These are phyloP conservation scores for Bos taurus DNA, from an alignment of 2,113 vertebrate genomes.

Conservation along the genomic window DNA sequence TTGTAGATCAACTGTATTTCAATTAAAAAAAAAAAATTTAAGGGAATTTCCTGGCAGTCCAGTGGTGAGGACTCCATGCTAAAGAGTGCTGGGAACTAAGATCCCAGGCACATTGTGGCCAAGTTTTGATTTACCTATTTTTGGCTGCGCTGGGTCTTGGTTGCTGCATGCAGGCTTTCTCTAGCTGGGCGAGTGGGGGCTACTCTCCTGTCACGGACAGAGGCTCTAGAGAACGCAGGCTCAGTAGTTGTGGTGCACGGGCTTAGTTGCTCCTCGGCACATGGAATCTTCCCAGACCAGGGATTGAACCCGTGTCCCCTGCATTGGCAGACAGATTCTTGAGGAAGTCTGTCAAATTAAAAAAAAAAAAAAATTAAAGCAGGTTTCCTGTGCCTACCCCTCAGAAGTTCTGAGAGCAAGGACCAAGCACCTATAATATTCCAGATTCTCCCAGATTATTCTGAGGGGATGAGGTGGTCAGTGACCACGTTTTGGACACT, in stretches of 20 bases:
- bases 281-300: not conserved
- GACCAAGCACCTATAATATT: not conserved
- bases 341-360: not conserved
- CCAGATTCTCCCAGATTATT: not conserved
- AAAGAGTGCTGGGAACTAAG: not conserved
- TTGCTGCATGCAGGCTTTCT: not conserved
- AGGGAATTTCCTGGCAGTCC: not conserved
- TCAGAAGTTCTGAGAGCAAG: not conserved
- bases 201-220: accelerated
- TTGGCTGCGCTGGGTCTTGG: not conserved
- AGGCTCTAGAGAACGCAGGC: not conserved
- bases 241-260: not conserved
- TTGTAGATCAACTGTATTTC: not conserved
- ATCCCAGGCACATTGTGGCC: not conserved
- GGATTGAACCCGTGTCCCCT: not conserved
- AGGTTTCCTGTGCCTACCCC: not conserved
- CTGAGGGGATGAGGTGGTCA: not conserved
- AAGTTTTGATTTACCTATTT: not conserved
- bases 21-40: not conserved
- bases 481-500: not conserved
- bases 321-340: not conserved
- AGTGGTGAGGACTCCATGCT: not conserved
- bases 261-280: not conserved
- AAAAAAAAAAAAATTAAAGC: not conserved
- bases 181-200: accelerated